Evolutionary conservation across 2,888 invertebrate genomes (phyloP).

Genomic region (Xestia rhomboidea): DNA sequence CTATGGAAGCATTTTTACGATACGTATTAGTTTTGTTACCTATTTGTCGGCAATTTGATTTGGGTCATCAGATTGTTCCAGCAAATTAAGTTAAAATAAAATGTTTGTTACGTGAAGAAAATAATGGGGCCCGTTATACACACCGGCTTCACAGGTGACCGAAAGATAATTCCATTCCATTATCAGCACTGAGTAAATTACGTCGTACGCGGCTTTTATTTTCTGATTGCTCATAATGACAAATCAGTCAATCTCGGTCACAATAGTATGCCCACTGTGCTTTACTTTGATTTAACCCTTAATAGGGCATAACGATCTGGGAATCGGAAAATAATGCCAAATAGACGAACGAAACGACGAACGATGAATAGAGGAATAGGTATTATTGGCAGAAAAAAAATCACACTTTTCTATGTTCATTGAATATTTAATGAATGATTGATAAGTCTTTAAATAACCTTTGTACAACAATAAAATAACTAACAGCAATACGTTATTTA

Average conservation of each 20-base stretch:
- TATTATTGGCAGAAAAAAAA: too few species aligned
- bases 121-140: not conserved
- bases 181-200: not conserved
- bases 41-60: conserved; percentile 47
- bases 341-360: too few species aligned
- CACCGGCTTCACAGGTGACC: not conserved
- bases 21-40: conserved; percentile 41
- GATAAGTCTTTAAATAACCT: too few species aligned
- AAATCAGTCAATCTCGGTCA: not conserved
- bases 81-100: conserved; percentile 29
- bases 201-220: not conserved
- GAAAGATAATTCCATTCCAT: not conserved
- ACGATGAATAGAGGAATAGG: too few species aligned
- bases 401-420: too few species aligned
- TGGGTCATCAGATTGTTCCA: conserved; percentile 50
- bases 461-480: too few species aligned
- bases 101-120: not conserved
- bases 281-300: too few species aligned
- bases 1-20: conserved; percentile 47
- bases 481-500: too few species aligned
- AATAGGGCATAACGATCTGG: too few species aligned
- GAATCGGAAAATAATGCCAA: too few species aligned
- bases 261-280: not conserved
- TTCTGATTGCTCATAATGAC: not conserved
- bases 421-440: too few species aligned